These are phyloP conservation scores for Tetraneura akinire DNA, from an alignment of 1,140 invertebrate species.

Conservation along the genomic window DNA sequence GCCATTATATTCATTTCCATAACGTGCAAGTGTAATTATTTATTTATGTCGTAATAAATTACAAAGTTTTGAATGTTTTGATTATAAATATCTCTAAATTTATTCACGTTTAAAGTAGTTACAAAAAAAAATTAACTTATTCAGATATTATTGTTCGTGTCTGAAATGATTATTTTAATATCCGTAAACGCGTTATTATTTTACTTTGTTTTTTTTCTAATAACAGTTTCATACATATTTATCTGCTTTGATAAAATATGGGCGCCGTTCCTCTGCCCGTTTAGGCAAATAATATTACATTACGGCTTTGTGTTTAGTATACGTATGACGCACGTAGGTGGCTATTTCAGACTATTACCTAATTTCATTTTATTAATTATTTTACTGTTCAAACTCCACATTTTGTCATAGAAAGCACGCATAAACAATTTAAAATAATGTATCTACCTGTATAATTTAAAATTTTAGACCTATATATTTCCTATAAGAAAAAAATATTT, in stretches of 20 bases:
- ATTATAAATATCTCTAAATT: too few relatives aligned
- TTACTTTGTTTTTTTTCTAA: background rate
- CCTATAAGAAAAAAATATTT: too few relatives aligned
- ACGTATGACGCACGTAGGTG: background rate
- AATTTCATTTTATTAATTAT: too few relatives aligned
- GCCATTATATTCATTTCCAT: conserved; percentile 1
- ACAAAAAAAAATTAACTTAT: background rate
- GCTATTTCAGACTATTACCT: background rate
- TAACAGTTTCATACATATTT: background rate
- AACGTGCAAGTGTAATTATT: conserved; percentile 2
- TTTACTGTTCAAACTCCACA: too few relatives aligned
- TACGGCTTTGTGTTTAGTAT: background rate
- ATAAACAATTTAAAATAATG: too few relatives aligned
- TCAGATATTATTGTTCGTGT: too few relatives aligned
- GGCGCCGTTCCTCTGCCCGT: background rate
- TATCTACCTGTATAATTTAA: too few relatives aligned
- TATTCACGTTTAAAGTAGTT: background rate
- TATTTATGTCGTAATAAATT: conserved; percentile 33
- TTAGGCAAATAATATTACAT: conserved; percentile 33
- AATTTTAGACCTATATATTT: too few relatives aligned
- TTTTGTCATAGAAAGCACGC: too few relatives aligned
- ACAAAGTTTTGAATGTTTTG: background rate
- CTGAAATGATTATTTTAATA: background rate
- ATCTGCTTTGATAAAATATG: too few relatives aligned
- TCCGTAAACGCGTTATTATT: background rate